Conservation (phyloP, 2,888 invertebrate genomes). For the Epinotia nisella region DNA sequence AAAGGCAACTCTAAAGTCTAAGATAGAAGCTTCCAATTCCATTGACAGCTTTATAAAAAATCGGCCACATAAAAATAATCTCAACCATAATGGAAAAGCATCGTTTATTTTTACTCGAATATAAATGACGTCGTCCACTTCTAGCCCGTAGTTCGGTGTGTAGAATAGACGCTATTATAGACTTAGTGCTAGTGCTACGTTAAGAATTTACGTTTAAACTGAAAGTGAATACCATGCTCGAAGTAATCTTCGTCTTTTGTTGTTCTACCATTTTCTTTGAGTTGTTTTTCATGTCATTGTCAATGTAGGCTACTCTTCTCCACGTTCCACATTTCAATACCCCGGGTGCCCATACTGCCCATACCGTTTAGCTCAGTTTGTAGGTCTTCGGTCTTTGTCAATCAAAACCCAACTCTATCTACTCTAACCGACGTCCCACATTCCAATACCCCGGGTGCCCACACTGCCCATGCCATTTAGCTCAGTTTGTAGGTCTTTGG, state of each 20-base stretch:
- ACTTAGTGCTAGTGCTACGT: too few species aligned
- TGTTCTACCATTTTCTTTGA: not conserved
- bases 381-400: too few species aligned
- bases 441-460: too few species aligned
- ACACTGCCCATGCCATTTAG: too few species aligned
- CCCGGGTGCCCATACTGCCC: not conserved
- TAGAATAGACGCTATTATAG: slow-evolving; percentile 25
- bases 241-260: not conserved
- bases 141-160: slow-evolving; percentile 7
- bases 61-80: too few species aligned
- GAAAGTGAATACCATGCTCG: not conserved
- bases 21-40: too few species aligned
- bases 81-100: not conserved
- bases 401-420: too few species aligned
- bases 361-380: too few species aligned
- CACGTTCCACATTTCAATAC: not conserved
- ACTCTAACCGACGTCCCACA: too few species aligned
- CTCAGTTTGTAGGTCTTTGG: too few species aligned
- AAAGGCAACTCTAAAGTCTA: too few species aligned
- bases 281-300: not conserved
- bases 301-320: not conserved
- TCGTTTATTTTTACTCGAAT: slow-evolving; percentile 26
- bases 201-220: not conserved
- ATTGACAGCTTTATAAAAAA: too few species aligned
- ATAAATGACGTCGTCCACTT: not conserved